These are phyloP conservation scores for Babylonia areolata DNA, from an alignment of 1,140 invertebrate genomes.

Conservation along the genomic window DNA sequence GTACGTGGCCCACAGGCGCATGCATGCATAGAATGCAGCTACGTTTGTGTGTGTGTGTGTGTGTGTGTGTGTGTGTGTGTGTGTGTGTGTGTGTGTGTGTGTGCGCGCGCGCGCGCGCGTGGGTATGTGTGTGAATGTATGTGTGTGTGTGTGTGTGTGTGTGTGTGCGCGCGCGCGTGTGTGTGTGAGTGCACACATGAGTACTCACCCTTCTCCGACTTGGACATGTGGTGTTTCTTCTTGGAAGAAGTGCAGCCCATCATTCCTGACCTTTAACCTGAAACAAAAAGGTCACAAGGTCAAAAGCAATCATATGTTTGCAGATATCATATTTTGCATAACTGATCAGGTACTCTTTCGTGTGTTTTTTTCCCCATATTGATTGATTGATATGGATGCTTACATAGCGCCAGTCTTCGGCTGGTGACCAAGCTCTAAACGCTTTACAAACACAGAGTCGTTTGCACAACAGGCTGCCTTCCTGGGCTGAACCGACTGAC, in stretches of 20 bases:
- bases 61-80: slow-evolving; percentile 2
- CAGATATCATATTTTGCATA: no score
- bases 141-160: not conserved
- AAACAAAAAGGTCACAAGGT: not conserved
- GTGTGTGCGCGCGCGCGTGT: not conserved
- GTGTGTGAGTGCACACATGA: not conserved
- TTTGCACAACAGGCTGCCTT: no score
- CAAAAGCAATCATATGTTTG: not conserved
- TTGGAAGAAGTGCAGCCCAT: not conserved
- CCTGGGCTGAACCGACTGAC: no score
- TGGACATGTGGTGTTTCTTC: not conserved
- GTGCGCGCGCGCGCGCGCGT: not conserved
- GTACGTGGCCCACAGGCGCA: no score
- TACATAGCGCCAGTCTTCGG: no score
- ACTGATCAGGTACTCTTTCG: no score
- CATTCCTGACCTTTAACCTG: not conserved
- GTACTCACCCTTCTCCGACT: not conserved
- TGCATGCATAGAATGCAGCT: no score
- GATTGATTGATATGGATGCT: no score
- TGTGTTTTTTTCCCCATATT: no score
- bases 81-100: slow-evolving; percentile 6
- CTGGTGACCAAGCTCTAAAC: no score
- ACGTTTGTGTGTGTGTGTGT: not conserved
- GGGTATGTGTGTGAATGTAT: not conserved
- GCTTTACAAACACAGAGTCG: no score